These are phyloP conservation scores for Mergus octosetaceus DNA, from an alignment of 2,797 vertebrate species.

Conservation along the genomic window DNA sequence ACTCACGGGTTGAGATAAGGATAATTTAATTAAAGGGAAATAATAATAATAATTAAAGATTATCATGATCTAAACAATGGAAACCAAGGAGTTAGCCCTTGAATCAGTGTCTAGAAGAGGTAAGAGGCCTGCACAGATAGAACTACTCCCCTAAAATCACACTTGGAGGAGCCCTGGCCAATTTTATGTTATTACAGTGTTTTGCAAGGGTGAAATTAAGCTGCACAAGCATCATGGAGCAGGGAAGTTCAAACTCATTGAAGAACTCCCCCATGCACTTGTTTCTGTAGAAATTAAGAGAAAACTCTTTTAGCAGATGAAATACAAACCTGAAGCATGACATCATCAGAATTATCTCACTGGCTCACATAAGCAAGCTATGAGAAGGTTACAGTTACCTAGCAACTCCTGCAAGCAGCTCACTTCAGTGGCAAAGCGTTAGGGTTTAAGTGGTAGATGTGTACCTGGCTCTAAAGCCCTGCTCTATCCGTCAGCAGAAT, in stretches of 20 bases:
- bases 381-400: slow-evolving; percentile 51
- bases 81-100: background rate
- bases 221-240: background rate
- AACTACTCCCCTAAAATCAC: background rate
- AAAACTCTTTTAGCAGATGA: slow-evolving; percentile 14
- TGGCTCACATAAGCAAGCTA: background rate
- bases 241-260: background rate
- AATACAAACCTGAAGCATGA: background rate
- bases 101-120: background rate
- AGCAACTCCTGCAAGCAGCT: slow-evolving; percentile 53
- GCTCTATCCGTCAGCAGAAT: background rate
- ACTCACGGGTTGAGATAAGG: too few relatives aligned
- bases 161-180: background rate
- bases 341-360: background rate
- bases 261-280: background rate
- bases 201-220: background rate
- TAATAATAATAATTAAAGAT: too few relatives aligned
- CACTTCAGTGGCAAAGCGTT: background rate
- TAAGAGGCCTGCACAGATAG: background rate
- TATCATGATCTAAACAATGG: too few relatives aligned
- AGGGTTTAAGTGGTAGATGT: background rate
- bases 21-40: too few relatives aligned
- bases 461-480: background rate
- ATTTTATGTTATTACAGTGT: background rate
- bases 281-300: background rate